Percentiles rank a stretch among this genome's conserved stretches.
These are phyloP conservation scores for Platorchestia sp. DNA, from an alignment of 1,140 invertebrate genomes.

Conservation along the genomic window DNA sequence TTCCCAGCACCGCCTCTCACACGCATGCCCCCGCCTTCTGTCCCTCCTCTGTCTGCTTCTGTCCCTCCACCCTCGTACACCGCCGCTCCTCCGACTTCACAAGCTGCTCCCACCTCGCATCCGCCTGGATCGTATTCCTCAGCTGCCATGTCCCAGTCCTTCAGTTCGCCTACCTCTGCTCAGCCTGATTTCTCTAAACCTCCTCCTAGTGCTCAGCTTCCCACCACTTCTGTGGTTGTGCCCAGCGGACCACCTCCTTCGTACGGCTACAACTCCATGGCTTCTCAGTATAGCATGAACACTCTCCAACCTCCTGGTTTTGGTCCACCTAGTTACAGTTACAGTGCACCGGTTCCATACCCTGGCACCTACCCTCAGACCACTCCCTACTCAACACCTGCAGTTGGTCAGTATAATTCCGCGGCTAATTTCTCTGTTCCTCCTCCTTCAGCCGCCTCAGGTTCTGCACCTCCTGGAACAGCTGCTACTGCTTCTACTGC, in stretches of 20 bases:
- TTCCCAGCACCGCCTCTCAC: neutral
- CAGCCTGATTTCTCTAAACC: constrained; percentile 20
- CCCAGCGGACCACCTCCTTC: neutral
- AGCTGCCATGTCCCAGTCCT: neutral
- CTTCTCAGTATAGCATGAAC: neutral
- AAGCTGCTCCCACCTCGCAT: neutral
- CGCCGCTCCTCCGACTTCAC: neutral
- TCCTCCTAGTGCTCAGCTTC: neutral
- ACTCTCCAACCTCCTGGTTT: neutral
- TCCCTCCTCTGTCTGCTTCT: neutral
- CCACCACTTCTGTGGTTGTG: neutral
- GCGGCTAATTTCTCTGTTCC: neutral
- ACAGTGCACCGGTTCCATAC: neutral
- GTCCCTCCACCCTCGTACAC: neutral
- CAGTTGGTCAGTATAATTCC: neutral
- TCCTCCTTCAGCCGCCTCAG: neutral
- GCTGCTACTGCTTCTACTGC: neutral
- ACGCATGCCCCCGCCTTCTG: neutral
- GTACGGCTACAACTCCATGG: neutral
- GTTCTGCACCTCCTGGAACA: neutral
- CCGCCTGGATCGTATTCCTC: neutral
- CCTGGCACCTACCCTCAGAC: neutral
- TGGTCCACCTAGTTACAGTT: neutral
- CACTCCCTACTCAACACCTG: neutral
- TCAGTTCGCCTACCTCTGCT: neutral